phyloP scores from a whole-genome alignment of 2,113 vertebrate genomes.

The Oplegnathus fasciatus region DNA sequence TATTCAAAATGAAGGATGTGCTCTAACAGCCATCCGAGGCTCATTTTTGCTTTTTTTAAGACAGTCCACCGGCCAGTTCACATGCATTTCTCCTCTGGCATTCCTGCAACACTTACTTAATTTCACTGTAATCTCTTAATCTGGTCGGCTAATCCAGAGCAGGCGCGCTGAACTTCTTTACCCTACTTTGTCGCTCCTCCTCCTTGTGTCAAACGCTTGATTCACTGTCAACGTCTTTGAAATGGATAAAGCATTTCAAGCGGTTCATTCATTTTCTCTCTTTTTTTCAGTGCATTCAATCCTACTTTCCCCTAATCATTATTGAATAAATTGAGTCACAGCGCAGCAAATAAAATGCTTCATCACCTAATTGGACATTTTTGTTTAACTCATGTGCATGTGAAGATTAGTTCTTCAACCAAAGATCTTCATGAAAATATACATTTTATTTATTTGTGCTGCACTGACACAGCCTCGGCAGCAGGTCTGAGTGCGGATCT shows the following conservation, averaged over 20 bases:
- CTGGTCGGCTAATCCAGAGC: conserved; percentile 81
- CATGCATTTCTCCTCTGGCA: conserved; percentile 58
- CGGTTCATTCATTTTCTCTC: neutral
- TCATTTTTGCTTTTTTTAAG: conserved; percentile 35
- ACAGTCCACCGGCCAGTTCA: conserved; percentile 33
- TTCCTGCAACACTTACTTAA: conserved; percentile 72
- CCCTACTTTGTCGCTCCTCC: conserved; percentile 66
- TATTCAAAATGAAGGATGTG: conserved; percentile 20
- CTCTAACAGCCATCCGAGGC: neutral
- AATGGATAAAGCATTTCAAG: conserved; percentile 14
- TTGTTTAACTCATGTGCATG: conserved; percentile 32
- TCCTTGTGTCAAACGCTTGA: conserved; percentile 38
- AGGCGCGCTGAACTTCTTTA: conserved; percentile 77
- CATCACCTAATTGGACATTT: conserved; percentile 11
- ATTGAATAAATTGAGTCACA: conserved; percentile 9
- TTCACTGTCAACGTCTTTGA: conserved; percentile 15
- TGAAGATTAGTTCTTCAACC: conserved; percentile 68
- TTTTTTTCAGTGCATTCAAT: neutral
- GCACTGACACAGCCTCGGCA: conserved; percentile 32
- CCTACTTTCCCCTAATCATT: neutral
- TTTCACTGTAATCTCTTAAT: conserved; percentile 86
- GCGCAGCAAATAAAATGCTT: conserved; percentile 8
- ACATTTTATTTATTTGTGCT: conserved; percentile 29
- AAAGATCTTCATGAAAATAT: conserved; percentile 71
- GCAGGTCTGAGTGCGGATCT: conserved; percentile 39